These are phyloP conservation scores for Micromys minutus DNA, from an alignment of 2,113 vertebrate species.

Conservation along the genomic window DNA sequence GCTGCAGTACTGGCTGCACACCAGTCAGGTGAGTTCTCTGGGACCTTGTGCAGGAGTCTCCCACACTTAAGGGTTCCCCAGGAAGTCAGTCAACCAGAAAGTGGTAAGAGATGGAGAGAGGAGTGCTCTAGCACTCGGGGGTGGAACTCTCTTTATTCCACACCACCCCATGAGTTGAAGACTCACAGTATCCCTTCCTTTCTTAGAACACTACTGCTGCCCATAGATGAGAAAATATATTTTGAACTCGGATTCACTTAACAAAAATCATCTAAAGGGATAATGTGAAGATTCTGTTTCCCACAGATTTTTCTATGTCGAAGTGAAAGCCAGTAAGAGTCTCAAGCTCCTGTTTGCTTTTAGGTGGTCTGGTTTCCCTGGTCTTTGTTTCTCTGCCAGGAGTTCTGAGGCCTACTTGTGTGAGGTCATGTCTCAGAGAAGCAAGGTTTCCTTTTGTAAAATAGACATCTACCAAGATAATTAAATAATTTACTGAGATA, in stretches of 20 bases:
- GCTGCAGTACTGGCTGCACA: constrained; percentile 97
- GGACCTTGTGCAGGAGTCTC: neutral
- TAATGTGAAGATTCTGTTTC: neutral
- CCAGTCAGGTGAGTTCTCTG: constrained; percentile 91
- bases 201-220: neutral
- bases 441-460: neutral
- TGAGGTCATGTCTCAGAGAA: neutral
- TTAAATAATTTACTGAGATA: neutral
- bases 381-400: neutral
- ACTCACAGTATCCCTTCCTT: neutral
- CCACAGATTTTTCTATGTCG: neutral
- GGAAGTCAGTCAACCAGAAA: neutral
- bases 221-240: neutral
- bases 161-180: neutral
- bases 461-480: neutral
- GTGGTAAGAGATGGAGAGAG: neutral
- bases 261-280: neutral
- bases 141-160: neutral
- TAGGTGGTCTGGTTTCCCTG: neutral
- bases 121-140: neutral
- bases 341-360: neutral
- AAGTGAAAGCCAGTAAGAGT: neutral
- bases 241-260: neutral
- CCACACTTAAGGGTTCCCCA: rapidly evolving
- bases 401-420: too few species aligned